Evolutionary conservation across 2,888 invertebrate genomes (phyloP).

Genomic region (Ornithoptera priamus): DNA sequence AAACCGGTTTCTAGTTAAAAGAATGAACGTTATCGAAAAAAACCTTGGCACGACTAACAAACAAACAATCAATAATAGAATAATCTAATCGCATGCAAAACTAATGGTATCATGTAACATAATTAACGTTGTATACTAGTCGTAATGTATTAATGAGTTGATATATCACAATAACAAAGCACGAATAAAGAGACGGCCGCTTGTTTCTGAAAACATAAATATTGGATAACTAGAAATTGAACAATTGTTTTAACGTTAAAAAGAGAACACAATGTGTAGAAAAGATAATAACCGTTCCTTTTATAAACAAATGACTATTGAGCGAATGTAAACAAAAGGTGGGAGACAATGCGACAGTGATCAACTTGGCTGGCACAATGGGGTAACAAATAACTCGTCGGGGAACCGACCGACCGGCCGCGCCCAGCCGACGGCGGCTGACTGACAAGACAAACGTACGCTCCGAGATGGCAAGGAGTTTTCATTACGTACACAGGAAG

Average conservation of each 20-base stretch:
- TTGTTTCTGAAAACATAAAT: conserved; percentile 49
- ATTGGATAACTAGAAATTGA: conserved; percentile 50
- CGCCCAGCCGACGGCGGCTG: conserved; percentile 53
- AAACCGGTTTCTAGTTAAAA: conserved; percentile 32
- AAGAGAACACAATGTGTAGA: conserved; percentile 48
- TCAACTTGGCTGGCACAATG: conserved; percentile 65
- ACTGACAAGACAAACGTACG: conserved; percentile 74
- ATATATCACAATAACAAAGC: conserved; percentile 22
- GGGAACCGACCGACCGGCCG: conserved; percentile 51
- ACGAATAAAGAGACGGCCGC: conserved; percentile 39
- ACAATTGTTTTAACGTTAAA: conserved; percentile 29
- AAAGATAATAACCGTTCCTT: conserved; percentile 59
- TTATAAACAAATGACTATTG: conserved; percentile 65
- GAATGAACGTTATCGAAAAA: conserved; percentile 30
- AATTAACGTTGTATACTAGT: conserved; percentile 23
- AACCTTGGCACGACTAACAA: conserved; percentile 36
- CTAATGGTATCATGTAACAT: conserved; percentile 40
- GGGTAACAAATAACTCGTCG: conserved; percentile 71
- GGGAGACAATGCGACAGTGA: conserved; percentile 71
- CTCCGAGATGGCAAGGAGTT: conserved; percentile 59
- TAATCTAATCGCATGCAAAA: conserved; percentile 40
- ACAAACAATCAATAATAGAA: conserved; percentile 36
- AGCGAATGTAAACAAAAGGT: conserved; percentile 71
- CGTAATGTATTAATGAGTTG: conserved; percentile 6
- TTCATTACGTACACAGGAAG: conserved; percentile 63